These are phyloP conservation scores for Trochalopteron elliotii DNA, from an alignment of 2,113 vertebrate species.

Conservation along the genomic window DNA sequence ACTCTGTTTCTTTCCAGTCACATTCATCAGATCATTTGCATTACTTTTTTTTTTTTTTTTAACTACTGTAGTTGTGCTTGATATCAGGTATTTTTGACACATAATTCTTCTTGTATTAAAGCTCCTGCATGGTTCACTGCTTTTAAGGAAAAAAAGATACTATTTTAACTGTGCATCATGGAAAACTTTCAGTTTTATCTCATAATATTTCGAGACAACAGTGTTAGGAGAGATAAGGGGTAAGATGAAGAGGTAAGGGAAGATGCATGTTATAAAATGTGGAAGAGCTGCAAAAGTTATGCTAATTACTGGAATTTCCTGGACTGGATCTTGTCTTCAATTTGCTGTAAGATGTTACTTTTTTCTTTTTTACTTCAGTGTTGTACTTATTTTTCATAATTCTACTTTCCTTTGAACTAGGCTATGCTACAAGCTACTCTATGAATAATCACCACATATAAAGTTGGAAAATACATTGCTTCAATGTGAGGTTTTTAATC, in stretches of 20 bases:
- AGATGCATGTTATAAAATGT: not conserved
- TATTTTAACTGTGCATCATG: not conserved
- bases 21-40: not conserved
- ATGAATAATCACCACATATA: not conserved
- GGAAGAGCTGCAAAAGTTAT: not conserved
- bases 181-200: not conserved
- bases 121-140: not conserved
- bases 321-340: not conserved
- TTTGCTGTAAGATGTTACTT: not conserved
- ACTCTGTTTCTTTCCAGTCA: not conserved
- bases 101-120: not conserved
- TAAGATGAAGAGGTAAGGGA: no score
- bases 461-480: constrained; percentile 3
- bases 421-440: not conserved
- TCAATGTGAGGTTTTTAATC: constrained; percentile 24
- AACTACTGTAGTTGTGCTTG: not conserved
- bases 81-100: not conserved
- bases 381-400: not conserved
- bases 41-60: not conserved
- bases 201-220: not conserved
- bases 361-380: not conserved
- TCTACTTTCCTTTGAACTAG: not conserved
- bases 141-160: not conserved
- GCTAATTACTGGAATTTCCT: not conserved
- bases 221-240: not conserved